Evolutionary conservation across 2,113 vertebrate species (phyloP).

Genomic region (Oceanites oceanicus): DNA sequence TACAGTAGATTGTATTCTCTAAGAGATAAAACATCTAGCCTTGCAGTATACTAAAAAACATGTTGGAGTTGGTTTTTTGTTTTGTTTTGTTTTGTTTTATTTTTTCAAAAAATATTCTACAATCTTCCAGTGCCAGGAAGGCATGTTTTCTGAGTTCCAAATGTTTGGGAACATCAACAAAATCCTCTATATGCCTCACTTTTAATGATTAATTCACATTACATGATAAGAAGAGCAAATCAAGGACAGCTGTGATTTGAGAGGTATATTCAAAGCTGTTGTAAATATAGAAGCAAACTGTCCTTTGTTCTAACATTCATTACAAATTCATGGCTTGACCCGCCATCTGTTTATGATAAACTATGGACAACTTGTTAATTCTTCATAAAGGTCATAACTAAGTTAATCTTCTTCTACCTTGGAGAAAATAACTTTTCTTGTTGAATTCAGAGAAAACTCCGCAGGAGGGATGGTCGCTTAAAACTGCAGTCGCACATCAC

Average conservation of each 20-base stretch:
- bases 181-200: neutral
- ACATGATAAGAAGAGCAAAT: constrained; percentile 48
- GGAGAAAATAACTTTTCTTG: neutral
- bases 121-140: neutral
- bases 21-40: neutral
- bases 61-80: neutral
- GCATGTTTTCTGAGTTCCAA: constrained; percentile 8
- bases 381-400: neutral
- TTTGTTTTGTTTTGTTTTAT: neutral
- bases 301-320: constrained; percentile 43
- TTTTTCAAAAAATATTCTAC: neutral
- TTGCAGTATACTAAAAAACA: neutral
- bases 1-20: neutral
- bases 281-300: constrained; percentile 38
- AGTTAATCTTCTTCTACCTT: constrained; percentile 28
- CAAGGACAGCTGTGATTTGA: constrained; percentile 49
- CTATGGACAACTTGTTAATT: constrained; percentile 50
- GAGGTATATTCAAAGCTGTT: constrained; percentile 36
- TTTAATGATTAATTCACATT: constrained; percentile 49
- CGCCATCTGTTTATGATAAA: constrained; percentile 30
- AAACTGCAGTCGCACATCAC: neutral
- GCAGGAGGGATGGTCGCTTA: neutral
- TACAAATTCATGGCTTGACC: constrained; percentile 47
- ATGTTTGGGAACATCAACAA: constrained; percentile 36
- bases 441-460: neutral